These are phyloP conservation scores for Creontiades dilutus DNA, from an alignment of 2,888 invertebrate species.

Conservation along the genomic window DNA sequence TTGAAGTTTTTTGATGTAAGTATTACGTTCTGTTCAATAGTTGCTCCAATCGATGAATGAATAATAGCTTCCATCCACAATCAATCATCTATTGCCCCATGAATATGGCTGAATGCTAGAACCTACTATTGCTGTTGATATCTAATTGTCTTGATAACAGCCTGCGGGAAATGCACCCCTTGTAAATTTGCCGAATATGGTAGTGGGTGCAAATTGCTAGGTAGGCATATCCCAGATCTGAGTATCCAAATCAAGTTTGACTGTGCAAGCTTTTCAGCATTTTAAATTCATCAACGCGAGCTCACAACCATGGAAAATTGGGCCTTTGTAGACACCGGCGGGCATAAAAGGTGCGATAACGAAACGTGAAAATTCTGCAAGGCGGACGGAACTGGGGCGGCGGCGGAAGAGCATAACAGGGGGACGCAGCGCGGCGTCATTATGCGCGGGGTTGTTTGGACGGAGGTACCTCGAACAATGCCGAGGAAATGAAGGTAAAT, in stretches of 20 bases:
- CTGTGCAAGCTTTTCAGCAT: background rate
- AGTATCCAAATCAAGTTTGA: background rate
- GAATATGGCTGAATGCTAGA: no score
- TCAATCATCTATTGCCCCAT: no score
- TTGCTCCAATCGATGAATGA: no score
- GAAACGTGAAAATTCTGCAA: constrained; percentile 10
- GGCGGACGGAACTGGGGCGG: constrained; percentile 7
- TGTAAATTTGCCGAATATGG: no score
- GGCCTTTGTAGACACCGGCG: background rate
- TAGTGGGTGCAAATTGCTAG: no score
- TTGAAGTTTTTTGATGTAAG: no score
- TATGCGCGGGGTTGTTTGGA: constrained; percentile 48
- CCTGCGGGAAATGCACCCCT: no score
- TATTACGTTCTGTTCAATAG: no score
- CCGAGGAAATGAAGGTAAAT: constrained; percentile 55
- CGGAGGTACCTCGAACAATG: constrained; percentile 46
- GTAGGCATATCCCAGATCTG: background rate
- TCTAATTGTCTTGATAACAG: no score
- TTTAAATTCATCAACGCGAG: constrained; percentile 6
- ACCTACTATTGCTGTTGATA: no score
- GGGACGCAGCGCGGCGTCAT: background rate
- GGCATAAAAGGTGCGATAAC: background rate
- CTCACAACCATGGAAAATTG: background rate
- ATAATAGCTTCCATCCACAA: no score
- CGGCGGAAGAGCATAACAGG: background rate